Evolutionary conservation across 2,888 invertebrate genomes (phyloP).

Genomic region (Hybos culiciformis): DNA sequence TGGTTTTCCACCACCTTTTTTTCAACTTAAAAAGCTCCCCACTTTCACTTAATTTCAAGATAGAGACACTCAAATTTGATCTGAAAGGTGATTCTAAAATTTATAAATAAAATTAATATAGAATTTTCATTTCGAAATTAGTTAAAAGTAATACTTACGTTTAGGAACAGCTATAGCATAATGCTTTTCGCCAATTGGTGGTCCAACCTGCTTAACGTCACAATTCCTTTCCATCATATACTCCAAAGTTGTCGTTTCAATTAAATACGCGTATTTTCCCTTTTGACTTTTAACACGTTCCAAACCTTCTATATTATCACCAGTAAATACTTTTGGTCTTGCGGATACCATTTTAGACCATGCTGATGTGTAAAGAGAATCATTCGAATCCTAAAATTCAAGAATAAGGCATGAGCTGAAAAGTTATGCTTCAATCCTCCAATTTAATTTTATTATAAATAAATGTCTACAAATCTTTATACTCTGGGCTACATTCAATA

Average conservation of each 20-base stretch:
- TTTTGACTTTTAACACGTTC: constrained; percentile 60
- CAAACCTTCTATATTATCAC: constrained; percentile 69
- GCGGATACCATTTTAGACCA: constrained; percentile 79
- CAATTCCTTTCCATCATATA: constrained; percentile 74
- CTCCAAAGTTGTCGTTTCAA: constrained; percentile 91
- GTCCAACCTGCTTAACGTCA: constrained; percentile 64
- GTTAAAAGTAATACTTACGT: constrained; percentile 42
- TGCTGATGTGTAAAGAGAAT: constrained; percentile 74
- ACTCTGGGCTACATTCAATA: no score
- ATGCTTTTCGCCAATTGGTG: constrained; percentile 75
- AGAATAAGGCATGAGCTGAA: background rate
- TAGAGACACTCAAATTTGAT: constrained; percentile 70
- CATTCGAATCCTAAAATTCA: constrained; percentile 55
- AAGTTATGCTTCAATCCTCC: background rate
- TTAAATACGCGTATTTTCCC: constrained; percentile 80
- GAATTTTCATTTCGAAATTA: background rate
- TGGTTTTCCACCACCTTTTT: constrained; percentile 86
- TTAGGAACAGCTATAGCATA: constrained; percentile 87
- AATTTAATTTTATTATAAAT: background rate
- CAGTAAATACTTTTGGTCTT: constrained; percentile 66
- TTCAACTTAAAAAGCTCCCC: constrained; percentile 70
- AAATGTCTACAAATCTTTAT: background rate
- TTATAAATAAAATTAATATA: background rate
- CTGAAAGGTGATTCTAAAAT: constrained; percentile 53
- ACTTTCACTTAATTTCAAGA: constrained; percentile 80